Evolutionary conservation across 2,113 vertebrate genomes (phyloP).

Genomic region (Rattus norvegicus): GRCr8 NC_086019.1:6217001-6217500

Average conservation of each 20-base stretch:
- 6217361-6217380: neutral
- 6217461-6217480: neutral
- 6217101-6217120: neutral
- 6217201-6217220: conserved; percentile 41
- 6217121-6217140: neutral
- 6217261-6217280: neutral
- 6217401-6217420: neutral
- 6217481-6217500: neutral
- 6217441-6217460: neutral
- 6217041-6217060: neutral
- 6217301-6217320: neutral
- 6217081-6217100: conserved; percentile 18
- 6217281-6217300: neutral
- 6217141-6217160: neutral
- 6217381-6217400: neutral
- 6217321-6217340: neutral
- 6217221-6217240: neutral
- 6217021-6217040: neutral
- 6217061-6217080: neutral
- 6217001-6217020: neutral
- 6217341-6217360: neutral
- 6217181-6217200: neutral
- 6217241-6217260: conserved; percentile 30
- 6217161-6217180: neutral
- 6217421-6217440: neutral